These are phyloP conservation scores for Augochlorella aurata DNA, from an alignment of 2,888 invertebrate species.

Conservation along the genomic window DNA sequence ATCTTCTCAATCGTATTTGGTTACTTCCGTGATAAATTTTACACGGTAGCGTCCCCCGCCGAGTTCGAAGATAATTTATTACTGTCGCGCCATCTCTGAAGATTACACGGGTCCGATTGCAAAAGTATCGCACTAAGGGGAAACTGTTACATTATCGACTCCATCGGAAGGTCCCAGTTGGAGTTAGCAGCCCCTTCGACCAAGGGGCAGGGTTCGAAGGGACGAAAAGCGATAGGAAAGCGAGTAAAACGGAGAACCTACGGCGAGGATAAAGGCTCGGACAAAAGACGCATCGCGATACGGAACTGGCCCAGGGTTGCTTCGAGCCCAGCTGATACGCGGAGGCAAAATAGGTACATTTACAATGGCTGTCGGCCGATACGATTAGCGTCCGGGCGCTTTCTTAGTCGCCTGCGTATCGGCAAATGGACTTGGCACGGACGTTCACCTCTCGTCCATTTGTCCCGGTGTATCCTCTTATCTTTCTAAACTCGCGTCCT, in stretches of 20 bases:
- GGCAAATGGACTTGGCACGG: slow-evolving; percentile 43
- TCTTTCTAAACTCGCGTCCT: slow-evolving; percentile 50
- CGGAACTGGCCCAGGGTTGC: neutral
- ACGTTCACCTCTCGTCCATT: slow-evolving; percentile 59
- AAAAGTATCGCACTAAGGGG: too few relatives aligned
- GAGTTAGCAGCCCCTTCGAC: too few relatives aligned
- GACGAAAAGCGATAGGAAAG: neutral
- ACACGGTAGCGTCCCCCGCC: too few relatives aligned
- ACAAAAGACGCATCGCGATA: slow-evolving; percentile 5
- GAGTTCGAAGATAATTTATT: too few relatives aligned
- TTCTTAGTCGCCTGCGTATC: slow-evolving; percentile 38
- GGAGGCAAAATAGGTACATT: slow-evolving; percentile 25
- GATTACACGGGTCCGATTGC: too few relatives aligned
- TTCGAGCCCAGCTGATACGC: slow-evolving; percentile 2
- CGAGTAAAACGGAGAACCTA: slow-evolving; percentile 5
- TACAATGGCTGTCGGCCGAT: slow-evolving; percentile 44
- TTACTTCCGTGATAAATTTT: too few relatives aligned
- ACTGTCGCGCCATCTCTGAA: too few relatives aligned
- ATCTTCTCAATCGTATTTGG: too few relatives aligned
- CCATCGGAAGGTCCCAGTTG: too few relatives aligned
- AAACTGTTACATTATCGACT: too few relatives aligned
- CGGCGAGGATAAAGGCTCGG: slow-evolving; percentile 1
- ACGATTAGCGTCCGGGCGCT: slow-evolving; percentile 57
- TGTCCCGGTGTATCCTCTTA: slow-evolving; percentile 56
- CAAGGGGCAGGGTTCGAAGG: neutral